Evolutionary conservation across 2,797 vertebrate species (phyloP).

Genomic region (Echeneis naucrates): DNA sequence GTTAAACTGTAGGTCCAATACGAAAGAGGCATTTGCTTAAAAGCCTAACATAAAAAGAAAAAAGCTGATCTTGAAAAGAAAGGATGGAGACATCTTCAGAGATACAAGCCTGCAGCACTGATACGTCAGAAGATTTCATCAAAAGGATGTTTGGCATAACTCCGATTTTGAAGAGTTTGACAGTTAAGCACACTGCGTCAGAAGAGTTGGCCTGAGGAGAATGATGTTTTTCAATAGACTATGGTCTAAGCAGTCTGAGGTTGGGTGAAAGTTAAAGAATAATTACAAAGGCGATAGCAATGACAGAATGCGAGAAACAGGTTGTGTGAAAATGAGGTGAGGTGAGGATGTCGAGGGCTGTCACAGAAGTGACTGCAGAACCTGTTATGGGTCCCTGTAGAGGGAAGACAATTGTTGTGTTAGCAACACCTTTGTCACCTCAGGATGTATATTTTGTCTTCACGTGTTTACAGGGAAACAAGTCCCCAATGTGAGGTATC

Average conservation of each 20-base stretch:
- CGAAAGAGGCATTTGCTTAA: slow-evolving; percentile 46
- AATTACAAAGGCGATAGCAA: slow-evolving; percentile 73
- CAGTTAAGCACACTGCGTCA: slow-evolving; percentile 37
- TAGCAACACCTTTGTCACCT: slow-evolving; percentile 79
- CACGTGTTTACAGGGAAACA: slow-evolving; percentile 65
- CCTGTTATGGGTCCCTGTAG: slow-evolving; percentile 66
- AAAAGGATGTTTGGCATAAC: slow-evolving; percentile 62
- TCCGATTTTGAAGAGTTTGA: slow-evolving; percentile 69
- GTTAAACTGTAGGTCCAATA: slow-evolving; percentile 26
- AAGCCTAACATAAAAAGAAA: slow-evolving; percentile 32
- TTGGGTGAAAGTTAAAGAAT: slow-evolving; percentile 66
- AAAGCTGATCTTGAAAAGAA: slow-evolving; percentile 42
- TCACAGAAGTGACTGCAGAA: slow-evolving; percentile 66
- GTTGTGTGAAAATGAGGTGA: slow-evolving; percentile 77
- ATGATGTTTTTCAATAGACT: slow-evolving; percentile 51
- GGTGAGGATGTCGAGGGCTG: slow-evolving; percentile 72
- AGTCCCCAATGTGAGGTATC: slow-evolving; percentile 61
- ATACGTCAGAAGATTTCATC: slow-evolving; percentile 66
- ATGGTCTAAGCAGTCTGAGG: slow-evolving; percentile 40
- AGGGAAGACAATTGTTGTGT: slow-evolving; percentile 73
- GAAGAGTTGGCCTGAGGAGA: slow-evolving; percentile 57
- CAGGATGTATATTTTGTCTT: slow-evolving; percentile 66
- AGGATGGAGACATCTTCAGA: slow-evolving; percentile 42
- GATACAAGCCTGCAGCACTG: slow-evolving; percentile 45
- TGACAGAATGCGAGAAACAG: slow-evolving; percentile 77